Evolutionary conservation across 2,113 vertebrate genomes (phyloP).

Genomic region (Pachyramphus minor): DNA sequence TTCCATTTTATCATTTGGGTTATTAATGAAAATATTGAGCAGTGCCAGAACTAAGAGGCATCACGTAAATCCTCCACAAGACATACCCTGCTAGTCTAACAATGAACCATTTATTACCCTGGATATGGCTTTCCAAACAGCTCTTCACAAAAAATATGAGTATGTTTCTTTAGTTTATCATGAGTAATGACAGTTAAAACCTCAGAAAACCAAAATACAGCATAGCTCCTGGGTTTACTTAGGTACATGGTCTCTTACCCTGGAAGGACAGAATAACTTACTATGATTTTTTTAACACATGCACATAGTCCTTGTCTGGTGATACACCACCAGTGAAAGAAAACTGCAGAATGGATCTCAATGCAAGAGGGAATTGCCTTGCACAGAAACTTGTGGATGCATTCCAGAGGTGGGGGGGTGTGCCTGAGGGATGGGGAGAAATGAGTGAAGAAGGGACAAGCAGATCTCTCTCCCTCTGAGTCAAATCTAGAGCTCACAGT

Average conservation of each 20-base stretch:
- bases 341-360: not conserved
- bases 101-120: not conserved
- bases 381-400: not conserved
- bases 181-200: not conserved
- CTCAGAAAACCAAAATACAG: not conserved
- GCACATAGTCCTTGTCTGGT: not conserved
- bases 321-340: not conserved
- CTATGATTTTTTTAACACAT: not conserved
- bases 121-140: not conserved
- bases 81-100: not conserved
- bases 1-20: not conserved
- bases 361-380: not conserved
- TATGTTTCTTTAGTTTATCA: not conserved
- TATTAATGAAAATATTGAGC: conserved; percentile 7
- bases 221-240: not conserved
- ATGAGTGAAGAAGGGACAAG: not conserved
- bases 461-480: not conserved
- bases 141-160: not conserved
- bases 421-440: not conserved
- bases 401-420: not conserved
- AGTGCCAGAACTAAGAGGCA: not conserved
- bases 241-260: not conserved
- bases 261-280: not conserved
- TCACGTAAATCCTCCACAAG: not conserved
- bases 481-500: not conserved